Base-by-base conservation (phyloP, 1,140 invertebrate species). In the Eupristina koningsbergeri region DNA sequence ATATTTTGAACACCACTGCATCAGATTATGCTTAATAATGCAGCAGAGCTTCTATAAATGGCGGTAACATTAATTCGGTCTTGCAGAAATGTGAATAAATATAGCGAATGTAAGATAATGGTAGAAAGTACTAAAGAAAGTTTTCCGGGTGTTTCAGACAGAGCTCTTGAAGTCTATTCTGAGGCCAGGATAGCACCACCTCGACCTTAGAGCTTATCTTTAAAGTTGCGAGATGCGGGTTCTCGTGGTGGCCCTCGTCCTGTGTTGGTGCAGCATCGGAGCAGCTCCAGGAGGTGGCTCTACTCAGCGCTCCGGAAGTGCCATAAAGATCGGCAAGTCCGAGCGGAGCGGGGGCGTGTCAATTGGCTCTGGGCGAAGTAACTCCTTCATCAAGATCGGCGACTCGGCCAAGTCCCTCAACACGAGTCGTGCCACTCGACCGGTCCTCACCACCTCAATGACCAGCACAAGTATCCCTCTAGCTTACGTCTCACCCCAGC, bases 321-420 rank as follows among this genome's bases (percentile, higher is more conserved):
- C 88, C 39, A 90, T 93, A 26, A 92, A 91, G 39, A 91, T 93
- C 77, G 91, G 92, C 19, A 86, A 86, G 15, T 88, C 79, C 75
- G 89, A 90, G 0, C 88, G 91, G 0, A 85, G 87, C 13, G 76
- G 85, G 17, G 78, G 85, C 3, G 87, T 11, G 67, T 82, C 6
- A 83, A 80, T 29, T 39, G 84, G 87, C 1, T 80, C 85, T 85
- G 91, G 73, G 0, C 77, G 84, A 50, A 88, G 91, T 17, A 88
- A 85, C 82, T 89, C 89, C 13, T 89, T 88, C 0, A 90, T 92
- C 45, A 88, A 86, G 8, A 87, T 92, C 22, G 91, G 92, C 63
- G 91, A 91, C 41, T 89, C 88, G 31, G 86, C 89, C 78, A 87
- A 87, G 47, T 85, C 89, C 26, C 81, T 86, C 2, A 91, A 92